Evolutionary conservation across 2,888 invertebrate genomes (phyloP), one percentile per base, ranked within the genome.

Genomic region (Deilephila elpenor): DNA sequence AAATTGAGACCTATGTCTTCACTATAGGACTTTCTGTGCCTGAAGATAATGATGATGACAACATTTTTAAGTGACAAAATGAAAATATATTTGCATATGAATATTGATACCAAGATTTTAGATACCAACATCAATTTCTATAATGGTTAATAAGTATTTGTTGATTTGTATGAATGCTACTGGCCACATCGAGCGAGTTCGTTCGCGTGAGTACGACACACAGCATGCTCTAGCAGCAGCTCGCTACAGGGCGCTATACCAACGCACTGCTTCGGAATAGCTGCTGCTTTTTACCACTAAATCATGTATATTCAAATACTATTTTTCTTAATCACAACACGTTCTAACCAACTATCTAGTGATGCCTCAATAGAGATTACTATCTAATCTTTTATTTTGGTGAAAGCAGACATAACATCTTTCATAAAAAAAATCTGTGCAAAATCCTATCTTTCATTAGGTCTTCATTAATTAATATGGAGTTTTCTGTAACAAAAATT

Each of bases 191-290:
- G 81, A 7, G 81, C 80, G 81, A 84, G 71, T 11, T 79, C 82
- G 79, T 80, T 60, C 80, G 82, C 77, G 82, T 82, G 85, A 83
- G 85, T 86, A 86, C 85, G 84, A 84, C 83, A 82, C 8, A 67
- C 67, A 51, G 32, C 67, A 25, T 17, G 44, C 67, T 67, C 5
- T 67, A 67, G 67, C 67, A 51, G 51, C 51, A 7, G 17, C 29
- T 0, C 14, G 4, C 20, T 25, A 0, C 67, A 29, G 44, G 25
- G 67, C 67, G 67, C 20, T 51, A 67, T 67, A 14, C 14, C 20
- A 67, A 67, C 67, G 44, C 51, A 51, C 44, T 67, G 51, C 5
- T 20, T 8, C 29, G 11, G 6, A 51, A 25, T 25, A 5, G 19
- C 67, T 25, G 51, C 51, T 67, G 67, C 67, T 25, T n/a, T 56